Base-by-base conservation (phyloP, 1,140 invertebrate species). In the Dolichoris vasculosae region DNA sequence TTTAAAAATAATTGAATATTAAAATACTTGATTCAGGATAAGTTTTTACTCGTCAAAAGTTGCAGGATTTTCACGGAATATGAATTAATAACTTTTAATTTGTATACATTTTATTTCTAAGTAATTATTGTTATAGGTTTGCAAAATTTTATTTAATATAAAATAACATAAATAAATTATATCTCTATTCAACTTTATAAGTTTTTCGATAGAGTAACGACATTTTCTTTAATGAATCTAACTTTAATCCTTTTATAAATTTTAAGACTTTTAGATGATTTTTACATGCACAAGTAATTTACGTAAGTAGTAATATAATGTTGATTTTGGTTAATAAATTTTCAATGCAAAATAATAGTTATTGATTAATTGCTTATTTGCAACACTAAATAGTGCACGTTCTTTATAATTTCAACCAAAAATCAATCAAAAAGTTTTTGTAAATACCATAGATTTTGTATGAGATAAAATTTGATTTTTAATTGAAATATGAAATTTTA, bases 201-300 rank as follows among this genome's bases (percentile, higher is more conserved):
- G 55, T 78, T 26, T 67, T 48, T 78, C 13, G 35, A 64, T 71
- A 79, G 32, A 8, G 48, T 78, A 51, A 78, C 32, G 6, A 43
- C n/a, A 48, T 77, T 55, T 48, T 15, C 32, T 35, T 51, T 78
- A 59, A 9, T 48, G 15, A 67, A n/a, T 55, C 2, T 46, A 63
- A 20, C 46, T 73, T 55, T 30, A 63, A 75, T 32, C n/a, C 67
- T 32, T 80, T 69, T 55, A 38, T 64, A 64, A 76, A 7, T 43
- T 40, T 32, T 26, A 79, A 64, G 64, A 77, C 30, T 38, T 85
- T 80, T 73, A 75, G 63, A 48, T 85, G 64, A 80, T 51, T 38
- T 59, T 73, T 40, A 43, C 9, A 48, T 30, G 63, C 46, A 59
- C 63, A 83, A 43, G 13, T 82, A 17, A 9, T 30, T 64, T 38